These are phyloP conservation scores for Remorina albescens DNA, from an alignment of 2,797 vertebrate genomes.

Conservation along the genomic window DNA sequence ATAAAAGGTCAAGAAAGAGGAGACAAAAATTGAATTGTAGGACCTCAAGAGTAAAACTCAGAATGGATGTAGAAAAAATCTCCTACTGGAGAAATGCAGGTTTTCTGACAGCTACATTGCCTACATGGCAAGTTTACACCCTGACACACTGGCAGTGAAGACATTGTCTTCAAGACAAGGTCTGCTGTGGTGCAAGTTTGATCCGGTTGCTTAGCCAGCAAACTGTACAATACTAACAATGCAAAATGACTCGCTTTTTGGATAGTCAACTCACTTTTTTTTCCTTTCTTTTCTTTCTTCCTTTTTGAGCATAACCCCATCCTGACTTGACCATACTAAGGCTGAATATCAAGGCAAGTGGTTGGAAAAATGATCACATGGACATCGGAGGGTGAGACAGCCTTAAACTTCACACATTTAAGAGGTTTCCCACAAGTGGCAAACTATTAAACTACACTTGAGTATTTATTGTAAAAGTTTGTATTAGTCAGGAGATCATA, in stretches of 20 bases:
- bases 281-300: no score
- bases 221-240: not conserved
- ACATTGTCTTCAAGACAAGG: not conserved
- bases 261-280: no score
- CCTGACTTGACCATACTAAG: not conserved
- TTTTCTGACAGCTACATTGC: constrained; percentile 13
- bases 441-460: constrained; percentile 37
- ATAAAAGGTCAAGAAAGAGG: constrained; percentile 7
- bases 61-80: not conserved
- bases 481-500: no score
- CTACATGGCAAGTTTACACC: not conserved
- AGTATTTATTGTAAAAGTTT: constrained; percentile 33
- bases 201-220: not conserved
- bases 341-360: not conserved
- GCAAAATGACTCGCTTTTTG: not conserved
- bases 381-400: constrained; percentile 18
- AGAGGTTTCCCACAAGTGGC: constrained; percentile 42
- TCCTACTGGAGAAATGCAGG: not conserved
- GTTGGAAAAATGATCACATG: constrained; percentile 17
- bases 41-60: not conserved
- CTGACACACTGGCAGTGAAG: not conserved
- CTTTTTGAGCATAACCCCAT: not conserved
- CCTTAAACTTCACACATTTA: constrained; percentile 26
- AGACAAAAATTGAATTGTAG: not conserved
- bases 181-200: not conserved